phyloP scores from a whole-genome alignment of 2,888 invertebrate genomes.

The Coecobrya sp. region DNA sequence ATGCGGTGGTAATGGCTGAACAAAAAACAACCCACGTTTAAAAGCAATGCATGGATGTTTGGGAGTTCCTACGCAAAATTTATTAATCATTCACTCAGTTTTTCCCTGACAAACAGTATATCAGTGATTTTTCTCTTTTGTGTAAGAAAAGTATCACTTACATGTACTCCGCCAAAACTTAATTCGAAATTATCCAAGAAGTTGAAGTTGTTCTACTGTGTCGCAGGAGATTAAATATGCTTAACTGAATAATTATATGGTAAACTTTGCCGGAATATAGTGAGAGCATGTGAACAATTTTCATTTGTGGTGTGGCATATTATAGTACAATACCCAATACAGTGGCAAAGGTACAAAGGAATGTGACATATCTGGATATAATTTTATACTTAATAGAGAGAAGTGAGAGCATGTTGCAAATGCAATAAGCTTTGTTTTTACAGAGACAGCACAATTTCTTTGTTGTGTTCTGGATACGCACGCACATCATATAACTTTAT shows the following conservation, averaged over 20 bases:
- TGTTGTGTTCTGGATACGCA: background rate
- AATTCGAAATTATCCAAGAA: background rate
- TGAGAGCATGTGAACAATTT: constrained; percentile 29
- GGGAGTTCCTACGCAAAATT: background rate
- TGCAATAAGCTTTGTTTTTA: constrained; percentile 9
- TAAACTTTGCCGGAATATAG: background rate
- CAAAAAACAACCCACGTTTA: constrained; percentile 31
- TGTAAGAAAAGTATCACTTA: background rate
- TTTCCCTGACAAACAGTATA: background rate
- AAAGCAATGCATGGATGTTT: constrained; percentile 6
- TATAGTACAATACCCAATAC: background rate
- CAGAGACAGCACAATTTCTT: background rate
- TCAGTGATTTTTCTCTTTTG: constrained; percentile 30
- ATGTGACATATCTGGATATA: background rate
- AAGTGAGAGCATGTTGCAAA: constrained; percentile 11
- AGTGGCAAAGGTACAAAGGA: constrained; percentile 9
- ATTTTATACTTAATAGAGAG: background rate
- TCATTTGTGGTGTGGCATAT: background rate
- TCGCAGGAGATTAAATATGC: background rate
- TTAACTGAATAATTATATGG: background rate
- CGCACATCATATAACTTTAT: background rate
- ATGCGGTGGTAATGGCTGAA: constrained; percentile 10
- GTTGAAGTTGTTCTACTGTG: background rate
- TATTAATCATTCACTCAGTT: constrained; percentile 40
- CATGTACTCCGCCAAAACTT: background rate